These are phyloP conservation scores for Nesogale talazaci DNA, from an alignment of 2,113 vertebrate genomes.

Conservation along the genomic window DNA sequence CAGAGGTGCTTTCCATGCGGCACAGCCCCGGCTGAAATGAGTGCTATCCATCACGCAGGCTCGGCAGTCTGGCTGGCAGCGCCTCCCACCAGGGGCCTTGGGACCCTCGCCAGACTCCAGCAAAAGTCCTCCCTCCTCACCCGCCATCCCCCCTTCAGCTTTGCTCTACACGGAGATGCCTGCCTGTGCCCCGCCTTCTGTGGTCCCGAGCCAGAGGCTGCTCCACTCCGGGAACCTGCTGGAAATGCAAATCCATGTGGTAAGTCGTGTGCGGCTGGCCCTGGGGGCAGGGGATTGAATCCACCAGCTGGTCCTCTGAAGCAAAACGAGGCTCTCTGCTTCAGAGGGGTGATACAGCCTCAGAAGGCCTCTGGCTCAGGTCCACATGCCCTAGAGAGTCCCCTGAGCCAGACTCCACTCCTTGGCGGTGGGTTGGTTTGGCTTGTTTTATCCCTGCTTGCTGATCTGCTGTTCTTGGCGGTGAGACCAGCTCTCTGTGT, in stretches of 20 bases:
- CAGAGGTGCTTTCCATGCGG: conserved; percentile 51
- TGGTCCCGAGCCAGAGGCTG: not conserved
- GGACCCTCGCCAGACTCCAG: not conserved
- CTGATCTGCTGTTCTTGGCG: too few relatives aligned
- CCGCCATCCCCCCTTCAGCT: not conserved
- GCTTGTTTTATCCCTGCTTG: not conserved
- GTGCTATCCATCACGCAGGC: conserved; percentile 51
- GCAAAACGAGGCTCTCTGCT: too few relatives aligned
- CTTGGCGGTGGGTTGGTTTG: too few relatives aligned
- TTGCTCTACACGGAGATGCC: not conserved
- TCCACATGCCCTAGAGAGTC: too few relatives aligned
- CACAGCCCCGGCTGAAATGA: conserved; percentile 23
- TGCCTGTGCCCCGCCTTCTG: too few relatives aligned
- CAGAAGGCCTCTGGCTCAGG: too few relatives aligned
- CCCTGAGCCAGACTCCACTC: too few relatives aligned
- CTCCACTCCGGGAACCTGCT: not conserved
- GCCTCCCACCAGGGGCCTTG: not conserved
- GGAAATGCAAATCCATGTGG: not conserved
- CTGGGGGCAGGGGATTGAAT: too few relatives aligned
- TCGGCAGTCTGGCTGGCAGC: not conserved
- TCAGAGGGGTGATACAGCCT: too few relatives aligned
- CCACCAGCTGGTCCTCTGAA: too few relatives aligned
- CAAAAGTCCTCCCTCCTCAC: not conserved
- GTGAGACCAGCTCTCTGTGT: not conserved
- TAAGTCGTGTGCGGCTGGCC: too few relatives aligned